phyloP scores from a whole-genome alignment of 2,113 vertebrate species.

The Taurulus bubalis region DNA sequence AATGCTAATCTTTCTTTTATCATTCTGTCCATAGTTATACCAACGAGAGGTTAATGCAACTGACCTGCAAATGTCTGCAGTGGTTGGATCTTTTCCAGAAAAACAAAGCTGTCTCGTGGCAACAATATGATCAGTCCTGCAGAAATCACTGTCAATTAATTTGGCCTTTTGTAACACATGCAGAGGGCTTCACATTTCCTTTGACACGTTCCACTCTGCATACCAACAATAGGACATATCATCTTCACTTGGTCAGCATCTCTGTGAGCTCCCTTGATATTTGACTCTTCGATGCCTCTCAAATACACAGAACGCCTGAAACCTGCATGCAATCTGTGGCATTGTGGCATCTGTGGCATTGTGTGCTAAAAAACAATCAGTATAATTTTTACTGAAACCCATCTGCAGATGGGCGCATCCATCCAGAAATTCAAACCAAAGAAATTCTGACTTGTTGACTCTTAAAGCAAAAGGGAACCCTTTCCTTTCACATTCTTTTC shows the following conservation, averaged over 20 bases:
- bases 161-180: conserved; percentile 16
- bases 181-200: conserved; percentile 28
- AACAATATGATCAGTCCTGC: conserved; percentile 5
- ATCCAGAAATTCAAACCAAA: conserved; percentile 15
- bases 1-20: conserved; percentile 27
- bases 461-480: conserved; percentile 13
- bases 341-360: conserved; percentile 1
- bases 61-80: conserved; percentile 6
- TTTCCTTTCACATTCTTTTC: conserved; percentile 14
- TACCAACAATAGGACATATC: conserved; percentile 37
- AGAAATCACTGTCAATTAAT: background rate
- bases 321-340: background rate
- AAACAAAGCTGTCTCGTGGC: background rate
- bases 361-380: background rate
- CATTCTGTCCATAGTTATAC: background rate
- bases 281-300: conserved; percentile 32
- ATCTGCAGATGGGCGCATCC: background rate
- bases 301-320: conserved; percentile 19
- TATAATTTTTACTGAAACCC: conserved; percentile 12
- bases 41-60: conserved; percentile 26
- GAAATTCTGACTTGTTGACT: conserved; percentile 5
- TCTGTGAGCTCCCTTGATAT: conserved; percentile 29
- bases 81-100: background rate
- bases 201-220: conserved; percentile 18
- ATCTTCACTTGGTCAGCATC: conserved; percentile 53